Conservation (phyloP, 30 jellyfish, hydroid and myxozoan genomes). For the Aurelia sp. region DNA sequence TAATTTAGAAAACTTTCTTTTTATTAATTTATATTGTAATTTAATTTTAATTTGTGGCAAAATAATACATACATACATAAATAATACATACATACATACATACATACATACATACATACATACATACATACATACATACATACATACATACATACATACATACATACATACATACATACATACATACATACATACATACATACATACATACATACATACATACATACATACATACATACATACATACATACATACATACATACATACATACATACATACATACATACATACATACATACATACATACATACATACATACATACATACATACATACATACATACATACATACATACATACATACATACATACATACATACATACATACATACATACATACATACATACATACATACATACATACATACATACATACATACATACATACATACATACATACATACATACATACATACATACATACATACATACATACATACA, state of each 20-base stretch:
- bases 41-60: too few species aligned
- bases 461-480: too few species aligned
- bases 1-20: too few species aligned
- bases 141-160: constrained; percentile 42
- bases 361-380: constrained; percentile 10
- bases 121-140: constrained; percentile 43
- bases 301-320: constrained; percentile 13
- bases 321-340: constrained; percentile 10
- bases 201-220: constrained; percentile 35
- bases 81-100: too few species aligned
- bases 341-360: constrained; percentile 10
- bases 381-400: constrained; percentile 6
- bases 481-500: too few species aligned
- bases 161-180: constrained; percentile 41
- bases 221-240: constrained; percentile 15
- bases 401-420: too few species aligned
- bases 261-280: constrained; percentile 33
- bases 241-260: constrained; percentile 24
- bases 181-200: constrained; percentile 41
- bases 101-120: constrained; percentile 34
- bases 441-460: too few species aligned
- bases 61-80: too few species aligned
- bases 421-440: too few species aligned
- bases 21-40: too few species aligned
- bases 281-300: constrained; percentile 46